Evolutionary conservation across 2,888 invertebrate genomes (phyloP).

Genomic region (Tortricodes alternella): DNA sequence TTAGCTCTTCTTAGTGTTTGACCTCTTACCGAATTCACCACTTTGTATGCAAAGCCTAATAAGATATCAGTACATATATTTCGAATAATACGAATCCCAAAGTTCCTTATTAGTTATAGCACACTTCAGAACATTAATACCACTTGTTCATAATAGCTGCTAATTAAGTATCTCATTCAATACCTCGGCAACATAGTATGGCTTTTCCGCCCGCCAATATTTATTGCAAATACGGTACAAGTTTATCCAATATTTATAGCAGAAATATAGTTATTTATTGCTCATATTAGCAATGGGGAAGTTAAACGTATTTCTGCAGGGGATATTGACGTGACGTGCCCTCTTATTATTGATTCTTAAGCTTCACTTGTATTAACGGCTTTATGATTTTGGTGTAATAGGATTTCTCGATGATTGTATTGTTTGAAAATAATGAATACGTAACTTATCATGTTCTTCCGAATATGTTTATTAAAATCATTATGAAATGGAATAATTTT

Average conservation of each 20-base stretch:
- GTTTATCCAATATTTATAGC: conserved; percentile 6
- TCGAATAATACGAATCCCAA: not conserved
- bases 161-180: conserved; percentile 15
- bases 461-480: too few relatives aligned
- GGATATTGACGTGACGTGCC: conserved; percentile 2
- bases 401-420: too few relatives aligned
- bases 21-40: too few relatives aligned
- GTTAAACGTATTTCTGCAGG: not conserved
- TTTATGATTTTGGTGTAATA: too few relatives aligned
- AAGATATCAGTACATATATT: too few relatives aligned
- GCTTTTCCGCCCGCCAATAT: conserved; percentile 3
- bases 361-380: too few relatives aligned
- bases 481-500: too few relatives aligned
- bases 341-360: not conserved
- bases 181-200: conserved; percentile 1
- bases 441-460: too few relatives aligned
- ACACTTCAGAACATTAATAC: not conserved
- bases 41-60: too few relatives aligned
- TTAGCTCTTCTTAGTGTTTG: too few relatives aligned
- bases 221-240: conserved; percentile 1
- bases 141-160: conserved; percentile 6
- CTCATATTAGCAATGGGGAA: conserved; percentile 1
- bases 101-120: not conserved
- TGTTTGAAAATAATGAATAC: too few relatives aligned
- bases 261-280: conserved; percentile 7